Evolutionary conservation across 2,113 vertebrate species (phyloP).

Genomic region (Prinia subflava): DNA sequence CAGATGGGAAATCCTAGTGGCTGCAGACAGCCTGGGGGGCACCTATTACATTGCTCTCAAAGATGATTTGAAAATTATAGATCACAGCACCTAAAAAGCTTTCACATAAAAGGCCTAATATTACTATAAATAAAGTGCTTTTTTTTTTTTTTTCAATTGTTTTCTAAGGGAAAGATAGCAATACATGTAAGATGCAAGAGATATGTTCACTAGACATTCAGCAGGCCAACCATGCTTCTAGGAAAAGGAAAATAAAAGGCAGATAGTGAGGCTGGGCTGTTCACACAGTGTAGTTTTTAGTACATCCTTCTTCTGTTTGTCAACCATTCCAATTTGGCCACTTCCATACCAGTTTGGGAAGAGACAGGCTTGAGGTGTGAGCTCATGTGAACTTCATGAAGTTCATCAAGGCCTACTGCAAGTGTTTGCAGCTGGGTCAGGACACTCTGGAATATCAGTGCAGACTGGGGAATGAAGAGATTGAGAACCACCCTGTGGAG

Average conservation of each 20-base stretch:
- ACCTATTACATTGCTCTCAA: not conserved
- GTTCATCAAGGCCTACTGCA: not conserved
- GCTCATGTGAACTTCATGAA: not conserved
- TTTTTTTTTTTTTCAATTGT: not conserved
- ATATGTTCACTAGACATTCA: not conserved
- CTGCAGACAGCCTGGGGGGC: not conserved
- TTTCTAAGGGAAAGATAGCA: not conserved
- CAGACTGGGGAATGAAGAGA: not conserved
- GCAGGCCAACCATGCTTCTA: not conserved
- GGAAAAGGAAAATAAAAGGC: not conserved
- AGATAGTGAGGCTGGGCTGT: not conserved
- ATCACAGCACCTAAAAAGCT: not conserved
- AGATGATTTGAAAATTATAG: not conserved
- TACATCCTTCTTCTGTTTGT: not conserved
- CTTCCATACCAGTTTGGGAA: not conserved
- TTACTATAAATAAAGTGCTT: not conserved
- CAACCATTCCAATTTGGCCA: not conserved
- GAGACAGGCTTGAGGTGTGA: not conserved
- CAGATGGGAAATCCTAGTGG: constrained; percentile 29
- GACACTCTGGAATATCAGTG: not conserved
- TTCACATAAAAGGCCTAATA: not conserved
- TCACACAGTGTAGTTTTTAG: not conserved
- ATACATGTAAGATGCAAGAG: not conserved
- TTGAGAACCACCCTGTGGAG: not conserved
- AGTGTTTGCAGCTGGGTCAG: not conserved